Percentiles rank a stretch among this genome's conserved stretches.
Evolutionary conservation across 1,140 invertebrate genomes (phyloP).

Genomic region (Halyomorpha halys): DNA sequence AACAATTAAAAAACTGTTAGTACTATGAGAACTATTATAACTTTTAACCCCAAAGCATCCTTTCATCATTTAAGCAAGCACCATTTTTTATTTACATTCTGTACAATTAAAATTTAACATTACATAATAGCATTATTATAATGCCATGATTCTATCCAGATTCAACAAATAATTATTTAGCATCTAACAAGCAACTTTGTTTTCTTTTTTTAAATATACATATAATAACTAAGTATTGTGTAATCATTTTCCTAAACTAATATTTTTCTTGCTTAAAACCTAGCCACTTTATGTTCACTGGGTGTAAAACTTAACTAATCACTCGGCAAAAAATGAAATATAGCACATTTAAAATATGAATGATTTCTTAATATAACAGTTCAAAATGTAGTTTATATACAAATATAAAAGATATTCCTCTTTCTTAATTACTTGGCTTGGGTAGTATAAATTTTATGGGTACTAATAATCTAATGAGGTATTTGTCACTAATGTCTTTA

Average conservation of each 20-base stretch:
- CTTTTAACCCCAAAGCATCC: conserved; percentile 21
- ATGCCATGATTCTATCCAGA: conserved; percentile 1
- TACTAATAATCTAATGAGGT: conserved; percentile 15
- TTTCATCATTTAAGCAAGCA: conserved; percentile 21
- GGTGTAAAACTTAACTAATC: conserved; percentile 1
- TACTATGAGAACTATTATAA: conserved; percentile 19
- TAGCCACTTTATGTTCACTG: conserved; percentile 10
- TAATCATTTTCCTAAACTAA: conserved; percentile 6
- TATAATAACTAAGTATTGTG: conserved; percentile 12
- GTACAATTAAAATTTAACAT: conserved; percentile 19
- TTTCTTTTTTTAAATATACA: too few species aligned
- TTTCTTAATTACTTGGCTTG: conserved; percentile 16
- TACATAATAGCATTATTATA: neutral
- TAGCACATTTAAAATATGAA: conserved; percentile 12
- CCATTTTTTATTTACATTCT: conserved; percentile 22
- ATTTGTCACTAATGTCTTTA: conserved; percentile 17
- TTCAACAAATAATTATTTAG: conserved; percentile 12
- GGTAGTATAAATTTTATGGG: conserved; percentile 6
- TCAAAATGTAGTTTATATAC: conserved; percentile 6
- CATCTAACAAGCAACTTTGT: conserved; percentile 13
- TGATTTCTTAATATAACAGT: conserved; percentile 18
- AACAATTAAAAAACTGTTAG: conserved; percentile 12
- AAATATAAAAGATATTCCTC: conserved; percentile 18
- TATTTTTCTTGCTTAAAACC: conserved; percentile 2
- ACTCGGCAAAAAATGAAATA: conserved; percentile 6